phyloP scores from a whole-genome alignment of 2,113 vertebrate species.

The Aleadryas rufinucha region DNA sequence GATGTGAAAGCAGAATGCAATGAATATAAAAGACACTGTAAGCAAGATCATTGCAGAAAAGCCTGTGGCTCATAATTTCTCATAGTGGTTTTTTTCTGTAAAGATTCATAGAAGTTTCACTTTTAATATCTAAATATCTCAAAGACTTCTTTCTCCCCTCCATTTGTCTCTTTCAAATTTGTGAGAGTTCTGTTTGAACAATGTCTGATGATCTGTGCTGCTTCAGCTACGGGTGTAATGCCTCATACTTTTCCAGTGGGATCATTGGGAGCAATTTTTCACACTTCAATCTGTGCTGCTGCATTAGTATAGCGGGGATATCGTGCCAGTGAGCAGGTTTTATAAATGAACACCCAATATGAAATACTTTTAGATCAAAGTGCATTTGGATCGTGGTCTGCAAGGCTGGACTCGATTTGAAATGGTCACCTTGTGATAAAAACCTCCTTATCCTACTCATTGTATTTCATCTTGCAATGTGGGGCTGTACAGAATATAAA shows the following conservation, averaged over 20 bases:
- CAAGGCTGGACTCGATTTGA: background rate
- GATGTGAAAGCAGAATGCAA: background rate
- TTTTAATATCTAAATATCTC: background rate
- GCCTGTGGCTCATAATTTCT: background rate
- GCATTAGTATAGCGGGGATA: background rate
- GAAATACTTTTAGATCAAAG: background rate
- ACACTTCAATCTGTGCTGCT: background rate
- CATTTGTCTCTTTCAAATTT: background rate
- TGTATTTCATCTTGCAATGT: background rate
- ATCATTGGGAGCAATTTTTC: background rate
- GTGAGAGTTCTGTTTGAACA: background rate
- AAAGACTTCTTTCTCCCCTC: too few relatives aligned
- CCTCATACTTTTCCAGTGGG: background rate
- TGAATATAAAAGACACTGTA: background rate
- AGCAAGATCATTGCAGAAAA: background rate
- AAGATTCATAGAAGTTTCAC: background rate
- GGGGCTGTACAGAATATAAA: background rate
- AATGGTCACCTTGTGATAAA: background rate
- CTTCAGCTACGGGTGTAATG: background rate
- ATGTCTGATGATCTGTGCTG: background rate
- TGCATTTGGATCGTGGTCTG: background rate
- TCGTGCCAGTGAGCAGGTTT: background rate
- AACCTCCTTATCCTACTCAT: background rate
- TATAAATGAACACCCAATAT: background rate
- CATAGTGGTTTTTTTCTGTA: background rate